These are phyloP conservation scores for Malacoctenus gilli DNA, from an alignment of 2,797 vertebrate genomes.

Conservation along the genomic window DNA sequence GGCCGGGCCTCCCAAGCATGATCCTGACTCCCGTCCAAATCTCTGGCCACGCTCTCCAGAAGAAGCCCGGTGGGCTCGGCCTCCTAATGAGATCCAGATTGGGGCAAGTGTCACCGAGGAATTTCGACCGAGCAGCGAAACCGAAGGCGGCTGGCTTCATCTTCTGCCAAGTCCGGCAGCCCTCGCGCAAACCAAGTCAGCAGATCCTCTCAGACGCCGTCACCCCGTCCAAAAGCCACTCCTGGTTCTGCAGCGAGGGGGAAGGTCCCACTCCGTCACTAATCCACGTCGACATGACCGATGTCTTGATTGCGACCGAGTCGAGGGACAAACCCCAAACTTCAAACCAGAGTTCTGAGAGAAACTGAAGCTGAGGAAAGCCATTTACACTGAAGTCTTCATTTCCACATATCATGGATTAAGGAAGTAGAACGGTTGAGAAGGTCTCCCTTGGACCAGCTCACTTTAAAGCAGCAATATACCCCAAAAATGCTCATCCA, in stretches of 20 bases:
- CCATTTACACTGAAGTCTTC: too few relatives aligned
- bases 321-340: too few relatives aligned
- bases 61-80: slow-evolving; percentile 81
- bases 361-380: too few relatives aligned
- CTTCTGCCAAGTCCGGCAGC: slow-evolving; percentile 61
- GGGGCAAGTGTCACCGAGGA: slow-evolving; percentile 83
- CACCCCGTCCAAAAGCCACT: slow-evolving; percentile 47
- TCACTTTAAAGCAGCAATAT: too few relatives aligned
- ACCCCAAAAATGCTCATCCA: neutral
- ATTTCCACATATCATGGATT: too few relatives aligned
- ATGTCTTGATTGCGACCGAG: too few relatives aligned
- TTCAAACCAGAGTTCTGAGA: too few relatives aligned
- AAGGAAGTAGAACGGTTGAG: too few relatives aligned
- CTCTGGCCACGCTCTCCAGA: slow-evolving; percentile 71
- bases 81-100: slow-evolving; percentile 89
- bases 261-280: slow-evolving; percentile 34
- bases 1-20: slow-evolving; percentile 72
- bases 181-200: slow-evolving; percentile 60
- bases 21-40: slow-evolving; percentile 68
- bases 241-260: slow-evolving; percentile 15
- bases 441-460: too few relatives aligned
- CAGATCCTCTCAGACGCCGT: slow-evolving; percentile 38
- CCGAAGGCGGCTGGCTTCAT: slow-evolving; percentile 48
- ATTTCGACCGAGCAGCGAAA: slow-evolving; percentile 64
- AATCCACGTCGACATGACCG: too few relatives aligned